Conservation (phyloP, 2,888 invertebrate species). For the Tetramorium bicarinatum region DNA sequence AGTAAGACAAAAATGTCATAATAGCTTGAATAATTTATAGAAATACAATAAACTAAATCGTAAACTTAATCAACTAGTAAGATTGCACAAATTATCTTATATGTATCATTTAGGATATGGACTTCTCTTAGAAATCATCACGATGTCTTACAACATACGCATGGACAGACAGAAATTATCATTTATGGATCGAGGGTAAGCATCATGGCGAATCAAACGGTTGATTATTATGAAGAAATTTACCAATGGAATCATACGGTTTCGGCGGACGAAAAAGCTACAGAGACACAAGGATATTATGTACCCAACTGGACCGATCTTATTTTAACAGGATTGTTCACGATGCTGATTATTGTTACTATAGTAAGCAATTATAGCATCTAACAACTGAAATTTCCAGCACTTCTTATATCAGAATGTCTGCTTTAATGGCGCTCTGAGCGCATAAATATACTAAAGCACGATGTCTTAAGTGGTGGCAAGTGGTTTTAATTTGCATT, state of each 20-base stretch:
- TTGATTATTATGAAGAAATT: slow-evolving; percentile 70
- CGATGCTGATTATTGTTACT: slow-evolving; percentile 84
- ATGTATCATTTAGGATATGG: slow-evolving; percentile 13
- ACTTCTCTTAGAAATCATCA: slow-evolving; percentile 30
- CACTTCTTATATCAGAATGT: slow-evolving; percentile 11
- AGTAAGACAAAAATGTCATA: not conserved
- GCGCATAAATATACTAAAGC: not conserved
- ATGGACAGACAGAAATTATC: slow-evolving; percentile 63
- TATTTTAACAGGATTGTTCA: slow-evolving; percentile 82
- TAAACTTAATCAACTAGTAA: not conserved
- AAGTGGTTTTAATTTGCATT: not conserved
- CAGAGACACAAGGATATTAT: slow-evolving; percentile 68
- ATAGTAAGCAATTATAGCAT: slow-evolving; percentile 80
- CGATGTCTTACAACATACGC: slow-evolving; percentile 57
- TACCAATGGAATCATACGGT: slow-evolving; percentile 72
- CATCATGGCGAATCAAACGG: slow-evolving; percentile 75
- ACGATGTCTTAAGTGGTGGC: not conserved
- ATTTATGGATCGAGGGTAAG: slow-evolving; percentile 74
- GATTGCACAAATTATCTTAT: not conserved
- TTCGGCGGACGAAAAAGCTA: slow-evolving; percentile 56
- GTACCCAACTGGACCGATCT: slow-evolving; percentile 83
- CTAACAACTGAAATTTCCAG: not conserved
- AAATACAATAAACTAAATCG: not conserved
- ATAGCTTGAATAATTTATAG: not conserved
- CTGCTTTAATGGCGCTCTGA: not conserved